Base-by-base conservation (phyloP, 2,888 invertebrate species). In the Conchocele bisecta region DNA sequence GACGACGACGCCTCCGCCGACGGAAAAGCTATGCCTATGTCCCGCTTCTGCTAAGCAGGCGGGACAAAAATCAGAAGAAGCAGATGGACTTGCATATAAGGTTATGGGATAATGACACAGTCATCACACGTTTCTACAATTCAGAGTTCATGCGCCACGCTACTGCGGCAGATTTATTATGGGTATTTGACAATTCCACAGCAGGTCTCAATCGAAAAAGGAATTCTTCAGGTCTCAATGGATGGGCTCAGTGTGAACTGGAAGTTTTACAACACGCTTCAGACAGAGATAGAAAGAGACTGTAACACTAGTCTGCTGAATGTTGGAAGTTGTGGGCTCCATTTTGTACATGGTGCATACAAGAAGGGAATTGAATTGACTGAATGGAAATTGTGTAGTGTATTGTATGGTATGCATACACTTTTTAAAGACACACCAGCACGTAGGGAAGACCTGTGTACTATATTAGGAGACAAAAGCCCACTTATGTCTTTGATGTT, bases 311-410 rank as follows among this genome's bases (percentile, higher is more conserved):
- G 29, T 26, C 13, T 50, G 17, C 29, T 28, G 20, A 50, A 50
- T 26, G 22, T 50, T 20, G 29, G 1, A 17, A 20, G 26, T 2
- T 50, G 50, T n/a, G n/a, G n/a, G n/a, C n/a, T n/a, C n/a, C n/a
- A n/a, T n/a, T n/a, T n/a, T n/a, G n/a, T 86, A 11, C 83, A 89
- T 71, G 81, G 83, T 22, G 79, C 83, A 20, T 86, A 87, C 26
- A 83, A 83, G 71, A 73, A 83, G 5, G 86, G 82, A 1, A 65
- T 81, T 9, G 60, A 61, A 17, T 61, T 51, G 51, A 73, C 80
- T 83, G 84, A 41, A 37, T n/a, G n/a, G n/a, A n/a, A n/a, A 13
- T 28, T 69, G 17, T 29, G 13, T 9, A 3, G 44, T 26, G 13
- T 50, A 39, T 44, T 64, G 9, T 15, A 22, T n/a, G 13, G 33